Evolutionary conservation across 2,888 invertebrate genomes (phyloP).

Genomic region (Biston betularia): DNA sequence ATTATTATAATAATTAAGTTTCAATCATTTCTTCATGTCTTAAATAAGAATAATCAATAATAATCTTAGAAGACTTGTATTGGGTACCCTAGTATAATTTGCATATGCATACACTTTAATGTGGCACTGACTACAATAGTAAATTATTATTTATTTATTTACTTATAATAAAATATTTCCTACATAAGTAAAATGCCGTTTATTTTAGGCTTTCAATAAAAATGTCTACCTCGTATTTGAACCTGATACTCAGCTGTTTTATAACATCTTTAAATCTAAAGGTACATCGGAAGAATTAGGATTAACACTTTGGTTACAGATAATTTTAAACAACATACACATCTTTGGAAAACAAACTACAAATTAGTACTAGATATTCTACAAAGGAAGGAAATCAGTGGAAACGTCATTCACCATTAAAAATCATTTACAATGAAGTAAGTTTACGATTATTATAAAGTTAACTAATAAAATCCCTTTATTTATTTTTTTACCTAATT

Average conservation of each 20-base stretch:
- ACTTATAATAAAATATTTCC: slow-evolving; percentile 42
- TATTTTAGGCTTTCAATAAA: slow-evolving; percentile 40
- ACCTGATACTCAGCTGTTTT: slow-evolving; percentile 33
- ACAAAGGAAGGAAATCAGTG: slow-evolving; percentile 1
- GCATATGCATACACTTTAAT: slow-evolving; percentile 68
- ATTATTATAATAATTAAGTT: slow-evolving; percentile 62
- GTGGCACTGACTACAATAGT: slow-evolving; percentile 80
- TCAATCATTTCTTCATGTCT: slow-evolving; percentile 57
- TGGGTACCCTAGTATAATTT: slow-evolving; percentile 58
- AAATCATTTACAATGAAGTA: slow-evolving; percentile 9
- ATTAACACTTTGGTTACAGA: background rate
- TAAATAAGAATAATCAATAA: slow-evolving; percentile 44
- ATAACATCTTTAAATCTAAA: slow-evolving; percentile 20
- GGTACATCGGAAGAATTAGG: slow-evolving; percentile 28
- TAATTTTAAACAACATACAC: background rate
- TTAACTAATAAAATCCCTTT: slow-evolving; percentile 17
- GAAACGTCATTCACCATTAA: background rate
- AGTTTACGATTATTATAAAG: slow-evolving; percentile 6
- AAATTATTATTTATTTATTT: slow-evolving; percentile 38
- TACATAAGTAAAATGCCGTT: slow-evolving; percentile 37
- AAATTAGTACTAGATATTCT: background rate
- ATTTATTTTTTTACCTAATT: slow-evolving; percentile 39
- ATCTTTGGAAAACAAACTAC: background rate
- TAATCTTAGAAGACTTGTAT: slow-evolving; percentile 66
- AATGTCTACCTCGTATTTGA: slow-evolving; percentile 33